Evolutionary conservation across 2,888 invertebrate species (phyloP), one percentile per base, ranked within the genome.

Genomic region (Spisula solida): DNA sequence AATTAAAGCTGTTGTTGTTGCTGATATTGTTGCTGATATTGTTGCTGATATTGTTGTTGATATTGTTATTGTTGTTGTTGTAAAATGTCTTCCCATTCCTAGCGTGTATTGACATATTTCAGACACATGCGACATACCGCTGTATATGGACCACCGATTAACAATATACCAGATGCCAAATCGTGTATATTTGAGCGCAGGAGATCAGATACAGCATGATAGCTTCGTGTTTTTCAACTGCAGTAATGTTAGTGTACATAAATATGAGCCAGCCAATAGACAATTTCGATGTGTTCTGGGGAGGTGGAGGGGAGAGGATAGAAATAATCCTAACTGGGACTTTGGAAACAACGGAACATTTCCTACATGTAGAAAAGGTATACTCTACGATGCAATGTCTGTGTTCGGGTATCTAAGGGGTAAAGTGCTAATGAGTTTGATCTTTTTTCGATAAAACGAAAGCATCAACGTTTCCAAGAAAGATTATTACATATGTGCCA

Each of bases 361-460:
- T 82, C 82, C 82, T 34, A 1, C n/a, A 34, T 82, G 82, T 25
- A 82, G 66, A 66, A 20, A 66, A 66, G 82, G 82, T 82, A 82
- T 41, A 41, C 41, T 41, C n/a, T n/a, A n/a, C n/a, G n/a, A n/a
- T n/a, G n/a, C n/a, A n/a, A n/a, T n/a, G n/a, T n/a, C n/a, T n/a
- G n/a, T n/a, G n/a, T n/a, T n/a, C n/a, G n/a, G n/a, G n/a, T n/a
- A n/a, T n/a, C n/a, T n/a, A n/a, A n/a, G n/a, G n/a, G n/a, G n/a
- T n/a, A n/a, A n/a, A n/a, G n/a, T n/a, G n/a, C n/a, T n/a, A n/a
- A n/a, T n/a, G n/a, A n/a, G n/a, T n/a, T n/a, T n/a, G n/a, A n/a
- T n/a, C n/a, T n/a, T n/a, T n/a, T n/a, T n/a, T n/a, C n/a, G n/a
- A n/a, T n/a, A n/a, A n/a, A n/a, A n/a, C n/a, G n/a, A n/a, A n/a